Base-by-base conservation (phyloP, 2,888 invertebrate genomes). In the Pseudococcus viburni region DNA sequence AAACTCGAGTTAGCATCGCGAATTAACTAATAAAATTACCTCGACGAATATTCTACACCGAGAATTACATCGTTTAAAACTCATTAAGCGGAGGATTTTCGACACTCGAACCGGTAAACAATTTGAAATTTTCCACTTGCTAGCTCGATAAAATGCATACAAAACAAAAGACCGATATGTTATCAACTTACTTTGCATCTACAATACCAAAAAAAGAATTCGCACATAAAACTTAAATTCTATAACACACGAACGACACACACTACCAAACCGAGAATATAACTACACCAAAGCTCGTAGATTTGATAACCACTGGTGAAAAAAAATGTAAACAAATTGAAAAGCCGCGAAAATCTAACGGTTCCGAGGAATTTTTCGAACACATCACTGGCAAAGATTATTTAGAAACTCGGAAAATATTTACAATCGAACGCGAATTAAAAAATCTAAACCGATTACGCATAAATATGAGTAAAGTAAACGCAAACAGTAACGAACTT, bases 401-500 rank as follows among this genome's bases (percentile, higher is more conserved):
- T 33, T 33, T 33, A 33, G 48, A 64, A 85, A 7, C 19, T 33
- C 39, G 42, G n/a, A 68, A 85, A 87, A 87, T 46, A 87, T 87
- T 77, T 87, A 48, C 48, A 48, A 26, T 51, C 68, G 22, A 33
- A 51, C 46, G 73, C 12, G 15, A 39, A 51, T 77, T 77, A 5
- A 46, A 88, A 88, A 88, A 88, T 51, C 22, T 39, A 83, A 88
- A 88, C 55, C 46, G 42, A 59, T 42, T 86, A 88, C 80, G 59
- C 88, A 83, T 88, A 80, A 88, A 88, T 88, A 88, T 88, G 19
- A 48, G 77, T 77, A 87, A 8, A 46, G 77, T 77, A 51, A 88
- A 88, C 88, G 88, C 83, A 88, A 88, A 88, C 88, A 88, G 88
- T 88, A 88, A 88, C 88, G 88, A 88, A 88, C 88, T 88, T 88